These are phyloP conservation scores for Tribolium madens DNA, from an alignment of 1,140 invertebrate species.

Conservation along the genomic window DNA sequence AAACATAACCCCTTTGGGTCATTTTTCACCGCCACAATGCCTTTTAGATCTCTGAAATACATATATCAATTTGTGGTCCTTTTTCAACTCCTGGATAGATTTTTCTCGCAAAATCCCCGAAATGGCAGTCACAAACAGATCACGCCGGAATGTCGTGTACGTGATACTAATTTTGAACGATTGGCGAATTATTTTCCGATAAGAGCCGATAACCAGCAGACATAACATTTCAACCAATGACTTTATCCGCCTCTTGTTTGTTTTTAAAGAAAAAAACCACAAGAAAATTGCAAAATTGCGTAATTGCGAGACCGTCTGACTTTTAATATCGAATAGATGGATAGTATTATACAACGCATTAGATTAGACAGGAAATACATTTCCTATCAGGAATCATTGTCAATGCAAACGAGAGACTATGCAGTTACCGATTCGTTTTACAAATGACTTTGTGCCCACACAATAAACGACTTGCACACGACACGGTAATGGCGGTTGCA, in stretches of 20 bases:
- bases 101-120: conserved; percentile 14
- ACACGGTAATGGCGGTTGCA: conserved; percentile 11
- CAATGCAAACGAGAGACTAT: conserved; percentile 25
- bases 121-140: conserved; percentile 27
- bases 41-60: not conserved
- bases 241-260: not conserved
- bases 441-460: conserved; percentile 32
- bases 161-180: conserved; percentile 30
- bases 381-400: conserved; percentile 36
- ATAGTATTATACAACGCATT: not conserved
- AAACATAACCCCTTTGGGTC: not conserved
- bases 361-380: conserved; percentile 32
- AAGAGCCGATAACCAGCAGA: conserved; percentile 1
- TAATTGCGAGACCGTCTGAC: not conserved
- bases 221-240: conserved; percentile 17
- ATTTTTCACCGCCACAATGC: conserved; percentile 15
- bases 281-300: not conserved
- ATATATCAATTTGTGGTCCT: conserved; percentile 20
- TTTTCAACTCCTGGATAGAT: conserved; percentile 1
- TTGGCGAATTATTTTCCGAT: conserved; percentile 13
- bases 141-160: conserved; percentile 15
- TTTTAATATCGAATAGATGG: not conserved
- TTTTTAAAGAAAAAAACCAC: not conserved
- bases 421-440: conserved; percentile 29
- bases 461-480: conserved; percentile 3